Base-by-base conservation (phyloP, 2,113 vertebrate species). In the Condylura cristata region DNA sequence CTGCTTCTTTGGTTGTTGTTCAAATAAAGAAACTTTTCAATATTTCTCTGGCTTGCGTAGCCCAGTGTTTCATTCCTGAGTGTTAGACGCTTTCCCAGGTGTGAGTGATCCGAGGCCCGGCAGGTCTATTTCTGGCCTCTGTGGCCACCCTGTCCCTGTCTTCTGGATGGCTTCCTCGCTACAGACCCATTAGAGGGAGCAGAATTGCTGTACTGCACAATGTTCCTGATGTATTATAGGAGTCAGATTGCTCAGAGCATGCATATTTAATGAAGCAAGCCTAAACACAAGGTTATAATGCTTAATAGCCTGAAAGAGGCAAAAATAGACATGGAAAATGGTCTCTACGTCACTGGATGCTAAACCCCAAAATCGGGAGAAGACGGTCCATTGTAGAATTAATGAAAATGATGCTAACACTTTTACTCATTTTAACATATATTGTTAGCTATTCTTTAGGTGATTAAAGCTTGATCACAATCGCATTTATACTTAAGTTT, bases 231-330 rank as follows among this genome's bases (percentile, higher is more conserved):
- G 68, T 91, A 94, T 85, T 95, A 96, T 91, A 95, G 68, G 92
- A 86, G 93, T 94, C 97, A 70, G 74, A 97, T 97, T 96, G 96
- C 96, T 94, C 51, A 92, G 97, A 82, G 51, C 95, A 97, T 97
- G 51, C 94, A 98, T 98, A 97, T 97, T 98, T 98, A 97, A 98
- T 98, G 97, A 98, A 90, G 91, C 80, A 90, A 93, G 60, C 76
- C 93, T 94, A 90, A 97, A 96, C 93, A 90, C 85, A 97, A 98
- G 79, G 92, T 96, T 97, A 96, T 96, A 95, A 92, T 95, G 70
- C 92, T 96, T 98, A 97, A 97, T 93, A 97, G 86, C 53, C 79
- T 93, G 80, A 93, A 96, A 89, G 92, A 93, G 44, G 7, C 48
- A 74, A 81, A 81, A 41, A 37, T 74, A 82, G 39, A 44, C 20